These are phyloP conservation scores for Aeoliscus strigatus DNA, from an alignment of 2,797 vertebrate genomes.

Conservation along the genomic window DNA sequence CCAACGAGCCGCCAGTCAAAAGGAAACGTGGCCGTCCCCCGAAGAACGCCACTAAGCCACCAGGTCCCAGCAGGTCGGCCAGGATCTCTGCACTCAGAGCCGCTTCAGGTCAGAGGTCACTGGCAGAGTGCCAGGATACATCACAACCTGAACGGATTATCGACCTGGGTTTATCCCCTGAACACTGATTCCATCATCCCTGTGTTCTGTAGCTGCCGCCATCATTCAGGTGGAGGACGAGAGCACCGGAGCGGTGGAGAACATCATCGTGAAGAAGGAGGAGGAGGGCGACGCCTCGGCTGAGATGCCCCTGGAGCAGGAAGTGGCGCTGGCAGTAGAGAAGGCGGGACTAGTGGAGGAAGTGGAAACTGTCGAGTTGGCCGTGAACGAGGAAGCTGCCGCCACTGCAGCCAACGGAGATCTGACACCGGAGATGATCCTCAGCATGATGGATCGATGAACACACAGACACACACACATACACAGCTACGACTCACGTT, in stretches of 20 bases:
- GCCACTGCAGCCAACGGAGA: slow-evolving; percentile 87
- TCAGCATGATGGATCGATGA: slow-evolving; percentile 99
- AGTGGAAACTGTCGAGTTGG: not conserved
- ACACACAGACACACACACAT: too few relatives aligned
- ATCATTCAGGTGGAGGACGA: slow-evolving; percentile 95
- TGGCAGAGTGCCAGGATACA: too few relatives aligned
- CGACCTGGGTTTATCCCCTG: slow-evolving; percentile 27
- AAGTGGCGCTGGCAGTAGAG: slow-evolving; percentile 61
- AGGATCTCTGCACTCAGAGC: too few relatives aligned
- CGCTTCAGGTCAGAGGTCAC: too few relatives aligned
- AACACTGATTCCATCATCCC: too few relatives aligned
- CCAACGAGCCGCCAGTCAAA: slow-evolving; percentile 85
- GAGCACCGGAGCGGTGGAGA: slow-evolving; percentile 87
- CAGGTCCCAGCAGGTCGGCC: too few relatives aligned
- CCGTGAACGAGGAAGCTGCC: slow-evolving; percentile 27
- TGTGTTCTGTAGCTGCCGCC: slow-evolving; percentile 72
- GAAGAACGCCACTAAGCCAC: slow-evolving; percentile 66
- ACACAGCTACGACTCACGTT: too few relatives aligned
- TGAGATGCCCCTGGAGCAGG: slow-evolving; percentile 1
- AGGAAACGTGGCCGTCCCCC: slow-evolving; percentile 94
- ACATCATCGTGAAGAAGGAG: slow-evolving; percentile 96
- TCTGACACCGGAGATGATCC: slow-evolving; percentile 98
- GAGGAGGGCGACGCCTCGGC: slow-evolving; percentile 33
- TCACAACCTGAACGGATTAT: too few relatives aligned
- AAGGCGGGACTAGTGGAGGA: slow-evolving; percentile 74